Base-by-base conservation (phyloP, 2,113 vertebrate species). In the Herpetotheres cachinnans region DNA sequence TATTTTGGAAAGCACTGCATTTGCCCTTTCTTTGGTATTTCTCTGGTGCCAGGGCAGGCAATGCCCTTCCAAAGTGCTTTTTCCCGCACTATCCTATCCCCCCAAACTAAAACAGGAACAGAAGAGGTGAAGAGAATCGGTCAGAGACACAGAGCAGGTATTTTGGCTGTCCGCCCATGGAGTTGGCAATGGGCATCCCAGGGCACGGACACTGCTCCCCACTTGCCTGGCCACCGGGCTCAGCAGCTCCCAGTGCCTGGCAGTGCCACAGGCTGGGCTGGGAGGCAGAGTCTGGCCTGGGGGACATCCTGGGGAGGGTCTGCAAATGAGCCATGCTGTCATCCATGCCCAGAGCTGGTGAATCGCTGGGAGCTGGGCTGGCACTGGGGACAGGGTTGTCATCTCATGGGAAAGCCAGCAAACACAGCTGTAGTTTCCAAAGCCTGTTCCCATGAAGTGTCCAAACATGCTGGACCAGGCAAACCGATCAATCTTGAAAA, bases 221-320 rank as follows among this genome's bases (percentile, higher is more conserved):
- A n/a, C 3, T 58, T 29, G 9, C 25, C 62, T 50, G 38, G 7
- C 9, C 0, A 0, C 36, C 1, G 3, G 21, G 20, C 20, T 58
- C 47, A 44, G 77, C 58, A 76, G 9, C 14, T 72, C 30, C 52
- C 27, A 14, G 30, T 22, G 36, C 26, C 59, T 30, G 19, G 4
- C 49, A 36, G 40, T 30, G 58, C 26, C 55, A 24, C 15, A 9
- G 58, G 9, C 26, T 50, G 63, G 32, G 5, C 49, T 81, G n/a
- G 27, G 38, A 58, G 25, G 29, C 63, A 84, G 30, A 69, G 34
- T 50, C 34, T 4, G 1, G 49, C 22, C 6, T 42, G 38, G 19
- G 3, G 19, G 7, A 5, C 2, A 5, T 54, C n/a, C 10, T 27
- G 18, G 32, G 38, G 44, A 42, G 20, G 16, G 3, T 47, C 46